Percentiles rank a stretch among this genome's conserved stretches.
Evolutionary conservation across 2,888 invertebrate species (phyloP).

Genomic region (Mythimna ferrago): DNA sequence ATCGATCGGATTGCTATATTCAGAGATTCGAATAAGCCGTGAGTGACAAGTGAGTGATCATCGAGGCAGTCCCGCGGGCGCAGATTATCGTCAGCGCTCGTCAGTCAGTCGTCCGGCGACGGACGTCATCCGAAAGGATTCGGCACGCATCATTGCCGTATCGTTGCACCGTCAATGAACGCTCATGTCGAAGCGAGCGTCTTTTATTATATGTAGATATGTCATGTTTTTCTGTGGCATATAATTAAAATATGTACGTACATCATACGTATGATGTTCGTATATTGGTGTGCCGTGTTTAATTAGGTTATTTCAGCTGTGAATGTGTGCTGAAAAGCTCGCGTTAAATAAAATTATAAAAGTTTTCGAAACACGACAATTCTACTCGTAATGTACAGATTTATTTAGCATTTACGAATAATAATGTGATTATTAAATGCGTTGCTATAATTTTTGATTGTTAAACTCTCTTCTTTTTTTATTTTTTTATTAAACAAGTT

Average conservation of each 20-base stretch:
- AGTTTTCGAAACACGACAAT: not conserved
- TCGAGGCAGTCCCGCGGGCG: constrained; percentile 61
- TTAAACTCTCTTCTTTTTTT: not conserved
- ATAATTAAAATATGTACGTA: constrained; percentile 15
- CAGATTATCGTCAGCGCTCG: constrained; percentile 64
- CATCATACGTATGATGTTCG: not conserved
- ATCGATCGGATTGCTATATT: constrained; percentile 29
- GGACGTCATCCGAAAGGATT: constrained; percentile 53
- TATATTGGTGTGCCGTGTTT: not conserved
- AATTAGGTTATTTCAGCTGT: not conserved
- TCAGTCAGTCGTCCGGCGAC: constrained; percentile 41
- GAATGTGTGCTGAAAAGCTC: not conserved
- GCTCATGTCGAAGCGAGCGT: not conserved
- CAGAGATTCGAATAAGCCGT: constrained; percentile 46
- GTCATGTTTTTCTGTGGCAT: constrained; percentile 1
- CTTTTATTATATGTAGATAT: constrained; percentile 19
- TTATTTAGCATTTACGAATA: constrained; percentile 18
- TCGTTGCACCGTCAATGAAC: constrained; percentile 47
- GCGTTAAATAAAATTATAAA: constrained; percentile 4
- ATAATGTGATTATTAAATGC: not conserved
- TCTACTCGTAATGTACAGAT: not conserved
- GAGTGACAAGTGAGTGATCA: constrained; percentile 64
- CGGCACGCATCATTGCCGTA: constrained; percentile 58
- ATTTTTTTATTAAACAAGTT: not conserved
- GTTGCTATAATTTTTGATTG: not conserved